A percentile compares a stretch with the other conserved stretches of the same genome.
Conservation (phyloP, 2,888 invertebrate species). For the Cryptocephalus moraei region DNA sequence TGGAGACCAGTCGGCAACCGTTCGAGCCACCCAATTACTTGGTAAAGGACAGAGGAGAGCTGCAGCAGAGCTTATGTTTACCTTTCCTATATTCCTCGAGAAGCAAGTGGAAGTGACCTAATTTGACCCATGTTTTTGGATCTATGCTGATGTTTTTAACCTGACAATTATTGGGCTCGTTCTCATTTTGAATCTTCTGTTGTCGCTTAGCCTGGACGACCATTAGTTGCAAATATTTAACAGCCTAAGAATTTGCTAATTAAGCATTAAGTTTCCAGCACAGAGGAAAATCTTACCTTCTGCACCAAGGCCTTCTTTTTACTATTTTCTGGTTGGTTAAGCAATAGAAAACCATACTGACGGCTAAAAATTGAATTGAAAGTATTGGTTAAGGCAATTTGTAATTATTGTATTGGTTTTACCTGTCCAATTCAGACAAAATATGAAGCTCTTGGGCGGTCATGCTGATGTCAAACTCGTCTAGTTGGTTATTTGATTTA, state of each 20-base stretch:
- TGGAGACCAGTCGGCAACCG: no score
- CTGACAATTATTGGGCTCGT: conserved; percentile 29
- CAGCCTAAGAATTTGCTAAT: conserved; percentile 44
- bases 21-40: no score
- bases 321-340: conserved; percentile 70
- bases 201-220: conserved; percentile 66
- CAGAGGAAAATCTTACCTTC: conserved; percentile 43
- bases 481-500: no score
- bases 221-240: conserved; percentile 78
- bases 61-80: conserved; percentile 32
- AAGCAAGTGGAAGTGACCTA: conserved; percentile 91
- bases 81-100: conserved; percentile 93
- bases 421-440: conserved; percentile 80
- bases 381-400: conserved; percentile 1
- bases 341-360: conserved; percentile 81
- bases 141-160: conserved; percentile 67
- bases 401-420: conserved; percentile 3
- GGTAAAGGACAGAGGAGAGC: no score
- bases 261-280: conserved; percentile 6
- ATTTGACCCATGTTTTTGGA: conserved; percentile 84
- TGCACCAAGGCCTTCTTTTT: conserved; percentile 71
- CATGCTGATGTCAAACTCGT: conserved; percentile 31
- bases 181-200: conserved; percentile 36
- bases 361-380: conserved; percentile 52
- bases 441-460: conserved; percentile 78